Evolutionary conservation across 2,113 vertebrate species (phyloP).

Genomic region (Hippocampus zosterae): DNA sequence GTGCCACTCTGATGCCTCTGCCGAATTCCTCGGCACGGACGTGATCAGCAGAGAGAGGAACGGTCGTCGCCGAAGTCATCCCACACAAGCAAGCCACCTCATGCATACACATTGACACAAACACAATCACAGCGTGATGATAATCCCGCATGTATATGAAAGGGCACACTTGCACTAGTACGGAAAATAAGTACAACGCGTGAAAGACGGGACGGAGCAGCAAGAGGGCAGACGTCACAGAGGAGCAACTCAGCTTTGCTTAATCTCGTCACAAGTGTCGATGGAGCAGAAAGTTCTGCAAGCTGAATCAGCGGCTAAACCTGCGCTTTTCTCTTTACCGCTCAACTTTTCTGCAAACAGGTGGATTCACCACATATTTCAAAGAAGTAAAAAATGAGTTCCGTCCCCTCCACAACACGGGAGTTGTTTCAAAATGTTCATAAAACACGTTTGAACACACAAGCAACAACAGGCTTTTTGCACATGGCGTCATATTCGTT

Average conservation of each 20-base stretch:
- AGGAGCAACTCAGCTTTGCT: slow-evolving; percentile 62
- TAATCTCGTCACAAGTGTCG: slow-evolving; percentile 69
- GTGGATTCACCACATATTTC: slow-evolving; percentile 52
- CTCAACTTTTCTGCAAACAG: slow-evolving; percentile 44
- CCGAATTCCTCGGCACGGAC: slow-evolving; percentile 52
- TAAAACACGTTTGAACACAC: neutral
- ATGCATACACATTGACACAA: slow-evolving; percentile 55
- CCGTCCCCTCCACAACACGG: neutral
- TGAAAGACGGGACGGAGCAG: slow-evolving; percentile 14
- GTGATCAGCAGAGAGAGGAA: slow-evolving; percentile 59
- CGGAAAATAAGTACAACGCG: slow-evolving; percentile 33
- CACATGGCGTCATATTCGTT: no score
- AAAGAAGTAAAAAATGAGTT: slow-evolving; percentile 49
- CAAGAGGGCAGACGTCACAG: slow-evolving; percentile 28
- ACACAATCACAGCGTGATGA: slow-evolving; percentile 42
- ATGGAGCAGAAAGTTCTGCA: slow-evolving; percentile 72
- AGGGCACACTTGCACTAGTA: slow-evolving; percentile 38
- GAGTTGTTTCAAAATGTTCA: neutral
- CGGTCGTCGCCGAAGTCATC: slow-evolving; percentile 42
- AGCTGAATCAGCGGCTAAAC: slow-evolving; percentile 68
- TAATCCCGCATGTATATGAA: slow-evolving; percentile 60
- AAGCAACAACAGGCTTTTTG: no score
- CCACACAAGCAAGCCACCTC: slow-evolving; percentile 39
- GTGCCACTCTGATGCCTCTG: slow-evolving; percentile 43
- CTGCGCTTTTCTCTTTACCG: slow-evolving; percentile 63